Evolutionary conservation across 2,797 vertebrate species (phyloP).

Genomic region (Phaenicophaeus curvirostris): DNA sequence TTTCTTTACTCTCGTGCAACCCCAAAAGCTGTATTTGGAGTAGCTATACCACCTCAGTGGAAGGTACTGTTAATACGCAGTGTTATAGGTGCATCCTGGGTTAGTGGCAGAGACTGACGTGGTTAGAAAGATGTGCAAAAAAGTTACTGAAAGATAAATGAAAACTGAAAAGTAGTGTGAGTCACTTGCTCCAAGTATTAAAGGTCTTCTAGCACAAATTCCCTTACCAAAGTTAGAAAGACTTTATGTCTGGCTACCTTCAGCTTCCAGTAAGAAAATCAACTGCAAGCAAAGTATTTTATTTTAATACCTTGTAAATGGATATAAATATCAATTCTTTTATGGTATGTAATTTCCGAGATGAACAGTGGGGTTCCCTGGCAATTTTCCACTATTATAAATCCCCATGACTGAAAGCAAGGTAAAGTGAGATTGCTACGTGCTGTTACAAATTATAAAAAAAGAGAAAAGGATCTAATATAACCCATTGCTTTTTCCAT

Average conservation of each 20-base stretch:
- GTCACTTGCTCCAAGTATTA: background rate
- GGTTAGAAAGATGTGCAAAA: background rate
- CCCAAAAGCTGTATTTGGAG: background rate
- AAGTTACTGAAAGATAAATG: background rate
- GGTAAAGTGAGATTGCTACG: conserved; percentile 45
- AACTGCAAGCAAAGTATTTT: background rate
- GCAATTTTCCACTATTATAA: conserved; percentile 43
- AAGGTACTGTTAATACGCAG: background rate
- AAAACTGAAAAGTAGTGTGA: background rate
- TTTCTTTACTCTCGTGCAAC: background rate
- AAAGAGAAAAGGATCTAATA: conserved; percentile 37
- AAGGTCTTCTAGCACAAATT: background rate
- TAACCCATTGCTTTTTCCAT: conserved; percentile 26
- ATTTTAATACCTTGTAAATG: background rate
- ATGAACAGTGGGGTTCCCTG: background rate
- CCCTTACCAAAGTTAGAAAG: background rate
- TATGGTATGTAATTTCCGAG: background rate
- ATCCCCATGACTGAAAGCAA: conserved; percentile 53
- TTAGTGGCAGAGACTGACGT: background rate
- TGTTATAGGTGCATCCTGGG: background rate
- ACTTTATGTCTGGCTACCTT: background rate
- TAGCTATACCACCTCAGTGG: background rate
- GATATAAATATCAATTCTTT: background rate
- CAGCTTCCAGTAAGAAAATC: background rate
- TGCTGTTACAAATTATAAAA: conserved; percentile 33